Conservation (phyloP, 1,140 invertebrate genomes). For the Apolygus lucorum region DNA sequence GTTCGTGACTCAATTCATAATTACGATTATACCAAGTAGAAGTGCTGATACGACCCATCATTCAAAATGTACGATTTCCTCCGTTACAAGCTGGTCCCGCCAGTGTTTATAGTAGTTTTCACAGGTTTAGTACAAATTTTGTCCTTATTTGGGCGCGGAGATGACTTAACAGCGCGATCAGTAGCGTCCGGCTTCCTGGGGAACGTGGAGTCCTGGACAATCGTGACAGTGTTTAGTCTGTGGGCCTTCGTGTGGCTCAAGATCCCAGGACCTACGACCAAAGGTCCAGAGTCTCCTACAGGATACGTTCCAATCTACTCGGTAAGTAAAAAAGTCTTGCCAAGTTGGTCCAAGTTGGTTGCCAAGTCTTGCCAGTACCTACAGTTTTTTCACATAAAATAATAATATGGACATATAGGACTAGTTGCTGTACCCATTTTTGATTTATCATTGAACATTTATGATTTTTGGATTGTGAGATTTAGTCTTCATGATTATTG, state of each 20-base stretch:
- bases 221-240: slow-evolving; percentile 32
- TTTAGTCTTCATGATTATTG: too few species aligned
- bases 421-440: too few species aligned
- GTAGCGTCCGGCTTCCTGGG: slow-evolving; percentile 33
- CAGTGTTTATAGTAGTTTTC: slow-evolving; percentile 38
- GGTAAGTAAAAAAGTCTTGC: too few species aligned
- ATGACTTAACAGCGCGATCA: slow-evolving; percentile 19
- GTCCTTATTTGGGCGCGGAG: slow-evolving; percentile 35
- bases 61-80: slow-evolving; percentile 28
- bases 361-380: too few species aligned
- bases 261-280: slow-evolving; percentile 41
- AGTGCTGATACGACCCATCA: too few species aligned
- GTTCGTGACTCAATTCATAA: too few species aligned
- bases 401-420: too few species aligned
- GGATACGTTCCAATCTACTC: slow-evolving; percentile 45
- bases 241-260: slow-evolving; percentile 40
- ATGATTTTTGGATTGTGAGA: too few species aligned
- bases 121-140: slow-evolving; percentile 38
- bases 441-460: too few species aligned
- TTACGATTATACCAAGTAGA: too few species aligned
- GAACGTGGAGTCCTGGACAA: slow-evolving; percentile 38
- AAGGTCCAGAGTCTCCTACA: slow-evolving; percentile 44
- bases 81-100: slow-evolving; percentile 39
- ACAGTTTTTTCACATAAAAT: too few species aligned
- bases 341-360: too few species aligned